These are phyloP conservation scores for Eledone cirrhosa DNA, from an alignment of 2,888 invertebrate genomes.

Conservation along the genomic window DNA sequence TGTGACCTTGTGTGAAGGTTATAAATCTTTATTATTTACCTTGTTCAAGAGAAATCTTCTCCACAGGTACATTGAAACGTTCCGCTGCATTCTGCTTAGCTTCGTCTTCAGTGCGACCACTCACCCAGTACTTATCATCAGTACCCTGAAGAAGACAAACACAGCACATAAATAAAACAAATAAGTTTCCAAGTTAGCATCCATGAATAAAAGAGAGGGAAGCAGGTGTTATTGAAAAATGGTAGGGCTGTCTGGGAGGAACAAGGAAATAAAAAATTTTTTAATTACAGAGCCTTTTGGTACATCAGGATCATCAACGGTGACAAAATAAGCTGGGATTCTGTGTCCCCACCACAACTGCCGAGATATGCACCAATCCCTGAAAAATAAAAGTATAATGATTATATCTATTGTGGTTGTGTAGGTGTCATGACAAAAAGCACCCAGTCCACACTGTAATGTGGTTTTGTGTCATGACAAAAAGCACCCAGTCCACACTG, in stretches of 20 bases:
- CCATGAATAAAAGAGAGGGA: too few species aligned
- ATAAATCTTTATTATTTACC: slow-evolving; percentile 48
- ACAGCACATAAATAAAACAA: not conserved
- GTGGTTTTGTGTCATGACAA: too few species aligned
- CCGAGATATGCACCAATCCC: slow-evolving; percentile 97
- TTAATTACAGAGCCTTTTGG: slow-evolving; percentile 63
- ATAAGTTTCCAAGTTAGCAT: too few species aligned
- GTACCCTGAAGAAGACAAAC: slow-evolving; percentile 39
- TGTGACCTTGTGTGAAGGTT: too few species aligned
- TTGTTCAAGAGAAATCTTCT: slow-evolving; percentile 65
- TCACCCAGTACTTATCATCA: slow-evolving; percentile 73
- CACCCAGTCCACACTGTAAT: too few species aligned
- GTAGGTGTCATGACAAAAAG: too few species aligned
- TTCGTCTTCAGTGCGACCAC: slow-evolving; percentile 75
- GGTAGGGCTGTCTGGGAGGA: too few species aligned
- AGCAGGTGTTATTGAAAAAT: too few species aligned
- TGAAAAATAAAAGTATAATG: slow-evolving; percentile 51
- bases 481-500: too few species aligned
- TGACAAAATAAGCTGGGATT: slow-evolving; percentile 90
- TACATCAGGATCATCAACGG: slow-evolving; percentile 68
- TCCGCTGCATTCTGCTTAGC: slow-evolving; percentile 82
- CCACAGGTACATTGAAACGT: slow-evolving; percentile 73
- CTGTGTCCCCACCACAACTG: slow-evolving; percentile 99
- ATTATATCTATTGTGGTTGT: too few species aligned
- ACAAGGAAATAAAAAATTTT: too few species aligned